Conservation (phyloP, 2,113 vertebrate species). For the Poeciliopsis turrubarensis region DNA sequence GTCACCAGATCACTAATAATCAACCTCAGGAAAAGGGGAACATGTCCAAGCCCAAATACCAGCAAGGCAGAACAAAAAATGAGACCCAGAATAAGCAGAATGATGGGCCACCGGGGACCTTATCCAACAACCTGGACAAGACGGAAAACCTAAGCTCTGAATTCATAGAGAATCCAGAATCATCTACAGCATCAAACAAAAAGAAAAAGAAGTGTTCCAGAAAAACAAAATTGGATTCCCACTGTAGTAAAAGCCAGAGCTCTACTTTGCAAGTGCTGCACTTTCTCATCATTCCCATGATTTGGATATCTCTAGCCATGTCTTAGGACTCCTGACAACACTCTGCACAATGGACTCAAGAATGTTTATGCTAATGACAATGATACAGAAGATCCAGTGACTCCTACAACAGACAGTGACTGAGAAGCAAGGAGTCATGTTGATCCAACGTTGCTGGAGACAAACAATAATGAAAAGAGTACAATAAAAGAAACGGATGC, state of each 20-base stretch:
- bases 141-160: constrained; percentile 87
- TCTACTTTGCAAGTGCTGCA: constrained; percentile 63
- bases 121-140: constrained; percentile 89
- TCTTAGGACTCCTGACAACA: constrained; percentile 75
- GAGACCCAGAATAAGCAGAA: constrained; percentile 91
- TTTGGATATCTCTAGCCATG: constrained; percentile 79
- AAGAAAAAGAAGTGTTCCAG: constrained; percentile 95
- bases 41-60: constrained; percentile 90
- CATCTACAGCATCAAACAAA: constrained; percentile 89
- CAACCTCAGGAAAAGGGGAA: constrained; percentile 91
- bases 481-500: constrained; percentile 84
- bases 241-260: constrained; percentile 85
- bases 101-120: constrained; percentile 91
- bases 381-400: constrained; percentile 75
- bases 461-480: constrained; percentile 65
- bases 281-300: constrained; percentile 69
- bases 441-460: constrained; percentile 60
- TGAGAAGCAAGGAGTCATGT: constrained; percentile 56
- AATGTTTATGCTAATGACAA: constrained; percentile 81
- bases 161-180: constrained; percentile 85
- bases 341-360: constrained; percentile 64
- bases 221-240: constrained; percentile 92
- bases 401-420: constrained; percentile 74
- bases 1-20: constrained; percentile 88
- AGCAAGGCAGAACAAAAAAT: constrained; percentile 86